phyloP scores from a whole-genome alignment of 2,797 vertebrate species.

The Dryobates pubescens region DNA sequence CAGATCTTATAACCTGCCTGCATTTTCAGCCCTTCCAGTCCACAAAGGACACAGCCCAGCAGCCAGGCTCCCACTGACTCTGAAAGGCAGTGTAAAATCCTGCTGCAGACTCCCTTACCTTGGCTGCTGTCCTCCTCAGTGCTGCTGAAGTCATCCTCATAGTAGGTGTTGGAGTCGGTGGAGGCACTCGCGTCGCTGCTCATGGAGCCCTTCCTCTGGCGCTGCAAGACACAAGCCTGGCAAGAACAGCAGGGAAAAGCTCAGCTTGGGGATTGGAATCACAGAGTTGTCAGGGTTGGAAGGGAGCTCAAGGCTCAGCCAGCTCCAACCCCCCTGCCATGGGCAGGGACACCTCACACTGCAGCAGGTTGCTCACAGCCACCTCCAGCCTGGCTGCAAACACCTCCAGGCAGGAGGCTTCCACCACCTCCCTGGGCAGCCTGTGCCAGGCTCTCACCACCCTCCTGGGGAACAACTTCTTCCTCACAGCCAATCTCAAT shows the following conservation, averaged over 20 bases:
- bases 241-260: not conserved
- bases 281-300: too few species aligned
- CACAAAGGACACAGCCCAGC: not conserved
- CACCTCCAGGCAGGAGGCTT: too few species aligned
- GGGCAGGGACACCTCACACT: too few species aligned
- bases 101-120: constrained; percentile 78
- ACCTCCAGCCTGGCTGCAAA: too few species aligned
- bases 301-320: too few species aligned
- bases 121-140: constrained; percentile 99
- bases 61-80: not conserved
- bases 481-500: too few species aligned
- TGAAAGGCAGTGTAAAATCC: not conserved
- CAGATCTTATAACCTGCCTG: not conserved
- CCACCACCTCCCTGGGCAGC: too few species aligned
- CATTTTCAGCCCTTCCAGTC: not conserved
- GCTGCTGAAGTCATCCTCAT: constrained; percentile 98
- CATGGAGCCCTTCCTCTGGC: constrained; percentile 97
- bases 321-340: too few species aligned
- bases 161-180: constrained; percentile 98
- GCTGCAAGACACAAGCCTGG: constrained; percentile 95
- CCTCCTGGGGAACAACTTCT: too few species aligned
- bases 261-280: not conserved
- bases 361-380: too few species aligned
- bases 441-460: too few species aligned
- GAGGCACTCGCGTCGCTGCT: constrained; percentile 98